Conservation (phyloP, 1,140 invertebrate species). For the Drosophila arizonae region DNA sequence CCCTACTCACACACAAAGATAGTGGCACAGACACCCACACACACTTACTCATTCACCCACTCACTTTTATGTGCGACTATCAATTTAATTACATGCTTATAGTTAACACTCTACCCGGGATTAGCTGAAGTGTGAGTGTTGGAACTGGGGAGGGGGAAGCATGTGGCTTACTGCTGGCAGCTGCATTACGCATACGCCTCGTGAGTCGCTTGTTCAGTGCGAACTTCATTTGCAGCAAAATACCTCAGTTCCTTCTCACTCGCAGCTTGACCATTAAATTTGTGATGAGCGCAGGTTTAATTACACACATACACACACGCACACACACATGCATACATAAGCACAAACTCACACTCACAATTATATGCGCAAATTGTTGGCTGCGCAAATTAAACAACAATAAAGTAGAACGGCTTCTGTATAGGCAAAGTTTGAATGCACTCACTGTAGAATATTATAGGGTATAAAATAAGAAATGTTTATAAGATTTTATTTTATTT, state of each 20-base stretch:
- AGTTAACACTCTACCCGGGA: constrained; percentile 50
- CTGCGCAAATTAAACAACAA: constrained; percentile 7
- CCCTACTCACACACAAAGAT: background rate
- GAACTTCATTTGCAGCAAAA: constrained; percentile 1
- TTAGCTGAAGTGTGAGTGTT: constrained; percentile 53
- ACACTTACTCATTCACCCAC: background rate
- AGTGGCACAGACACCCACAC: background rate
- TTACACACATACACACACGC: constrained; percentile 56
- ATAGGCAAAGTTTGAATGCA: background rate
- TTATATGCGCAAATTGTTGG: constrained; percentile 5
- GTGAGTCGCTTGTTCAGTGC: constrained; percentile 17
- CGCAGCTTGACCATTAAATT: constrained; percentile 63
- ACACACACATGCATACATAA: constrained; percentile 12
- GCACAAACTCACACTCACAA: background rate
- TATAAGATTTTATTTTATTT: too few species aligned
- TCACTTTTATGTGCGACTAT: constrained; percentile 40
- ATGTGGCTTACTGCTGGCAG: background rate
- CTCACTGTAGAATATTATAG: background rate
- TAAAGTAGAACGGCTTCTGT: background rate
- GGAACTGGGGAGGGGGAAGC: too few species aligned
- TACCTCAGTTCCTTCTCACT: background rate
- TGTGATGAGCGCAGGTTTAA: constrained; percentile 63
- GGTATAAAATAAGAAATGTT: background rate
- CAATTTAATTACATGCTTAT: constrained; percentile 66
- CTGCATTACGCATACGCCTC: constrained; percentile 53